phyloP scores from a whole-genome alignment of 2,113 vertebrate genomes.

The human region DNA sequence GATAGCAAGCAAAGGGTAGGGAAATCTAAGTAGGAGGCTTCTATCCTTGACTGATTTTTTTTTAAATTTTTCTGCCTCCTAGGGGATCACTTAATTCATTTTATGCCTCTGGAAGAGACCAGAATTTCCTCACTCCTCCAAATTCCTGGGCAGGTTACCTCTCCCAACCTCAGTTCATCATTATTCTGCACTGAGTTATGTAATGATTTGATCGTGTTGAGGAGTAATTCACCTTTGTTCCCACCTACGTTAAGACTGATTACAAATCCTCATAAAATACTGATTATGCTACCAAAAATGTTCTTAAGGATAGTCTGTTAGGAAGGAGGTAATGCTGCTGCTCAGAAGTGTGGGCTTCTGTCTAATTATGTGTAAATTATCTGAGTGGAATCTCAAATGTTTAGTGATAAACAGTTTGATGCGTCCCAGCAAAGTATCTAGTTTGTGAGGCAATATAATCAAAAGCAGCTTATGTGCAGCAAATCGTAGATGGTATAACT shows the following conservation, averaged over 20 bases:
- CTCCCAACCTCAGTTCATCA: constrained; percentile 60
- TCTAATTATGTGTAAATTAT: constrained; percentile 78
- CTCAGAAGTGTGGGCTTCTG: constrained; percentile 60
- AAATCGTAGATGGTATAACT: constrained; percentile 59
- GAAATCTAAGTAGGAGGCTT: neutral
- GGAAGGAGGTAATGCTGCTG: constrained; percentile 28
- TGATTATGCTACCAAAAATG: constrained; percentile 71
- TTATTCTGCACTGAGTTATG: constrained; percentile 65
- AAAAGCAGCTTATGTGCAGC: constrained; percentile 71
- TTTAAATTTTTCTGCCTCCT: constrained; percentile 25
- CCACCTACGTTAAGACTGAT: constrained; percentile 71
- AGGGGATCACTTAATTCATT: constrained; percentile 39
- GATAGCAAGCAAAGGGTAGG: neutral
- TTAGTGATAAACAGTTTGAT: constrained; percentile 77
- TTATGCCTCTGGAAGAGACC: constrained; percentile 57
- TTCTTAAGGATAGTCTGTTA: constrained; percentile 57
- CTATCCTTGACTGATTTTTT: constrained; percentile 13
- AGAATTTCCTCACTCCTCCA: constrained; percentile 52
- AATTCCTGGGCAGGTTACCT: constrained; percentile 63
- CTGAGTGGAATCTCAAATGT: constrained; percentile 72
- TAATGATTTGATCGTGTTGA: constrained; percentile 62
- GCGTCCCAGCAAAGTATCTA: constrained; percentile 66
- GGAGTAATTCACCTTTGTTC: constrained; percentile 72
- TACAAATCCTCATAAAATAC: constrained; percentile 73
- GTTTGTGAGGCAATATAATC: constrained; percentile 67